Percentiles rank a stretch among this genome's conserved stretches.
Evolutionary conservation across 2,797 vertebrate species (phyloP).

Genomic region (Onychomys leucogaster): DNA sequence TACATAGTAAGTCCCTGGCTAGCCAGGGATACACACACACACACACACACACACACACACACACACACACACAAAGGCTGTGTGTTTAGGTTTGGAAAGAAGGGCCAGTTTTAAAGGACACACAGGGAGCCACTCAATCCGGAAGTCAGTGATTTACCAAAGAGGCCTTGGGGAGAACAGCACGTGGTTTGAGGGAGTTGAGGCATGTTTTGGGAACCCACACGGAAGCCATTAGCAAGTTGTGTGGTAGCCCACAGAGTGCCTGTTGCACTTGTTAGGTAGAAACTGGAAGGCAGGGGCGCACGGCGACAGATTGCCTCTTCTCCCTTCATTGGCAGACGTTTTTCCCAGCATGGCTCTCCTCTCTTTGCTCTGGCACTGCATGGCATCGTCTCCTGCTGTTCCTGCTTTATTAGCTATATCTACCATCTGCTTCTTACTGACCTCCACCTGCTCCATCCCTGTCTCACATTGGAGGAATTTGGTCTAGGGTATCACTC

Average conservation of each 20-base stretch:
- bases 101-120: not conserved
- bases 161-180: not conserved
- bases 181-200: not conserved
- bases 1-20: not conserved
- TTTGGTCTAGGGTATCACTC: not conserved
- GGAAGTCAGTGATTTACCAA: not conserved
- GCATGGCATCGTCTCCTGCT: fast-evolving
- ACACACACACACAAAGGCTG: not conserved
- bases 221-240: not conserved
- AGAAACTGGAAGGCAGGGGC: not conserved
- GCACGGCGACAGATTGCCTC: not conserved
- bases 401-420: not conserved
- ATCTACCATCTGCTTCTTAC: not conserved
- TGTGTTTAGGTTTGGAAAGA: not conserved
- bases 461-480: not conserved
- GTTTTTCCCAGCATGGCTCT: fast-evolving
- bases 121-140: not conserved
- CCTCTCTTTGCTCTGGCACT: not conserved
- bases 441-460: not conserved
- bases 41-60: too few relatives aligned
- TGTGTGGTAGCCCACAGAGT: not conserved
- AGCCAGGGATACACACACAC: not conserved
- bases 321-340: not conserved
- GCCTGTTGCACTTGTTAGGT: not conserved
- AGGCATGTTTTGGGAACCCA: not conserved